Evolutionary conservation across 2,113 vertebrate species (phyloP).

Genomic region (Cyanoramphus novaezelandiae): DNA sequence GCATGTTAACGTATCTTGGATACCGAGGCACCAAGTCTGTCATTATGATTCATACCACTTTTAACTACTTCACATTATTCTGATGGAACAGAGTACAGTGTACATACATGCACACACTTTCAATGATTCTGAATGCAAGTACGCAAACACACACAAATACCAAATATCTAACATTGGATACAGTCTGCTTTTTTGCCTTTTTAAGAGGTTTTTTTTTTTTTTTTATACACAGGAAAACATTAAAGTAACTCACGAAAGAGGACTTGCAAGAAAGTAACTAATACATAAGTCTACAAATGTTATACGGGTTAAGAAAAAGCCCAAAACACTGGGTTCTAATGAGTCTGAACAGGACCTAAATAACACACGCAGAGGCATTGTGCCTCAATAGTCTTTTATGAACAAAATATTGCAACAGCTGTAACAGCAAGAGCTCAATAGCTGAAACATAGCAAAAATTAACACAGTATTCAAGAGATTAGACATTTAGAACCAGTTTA

Average conservation of each 20-base stretch:
- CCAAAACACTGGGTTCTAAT: not conserved
- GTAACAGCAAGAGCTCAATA: not conserved
- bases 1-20: conserved; percentile 69
- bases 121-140: not conserved
- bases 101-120: not conserved
- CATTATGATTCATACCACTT: conserved; percentile 38
- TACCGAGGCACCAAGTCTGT: conserved; percentile 48
- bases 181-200: not conserved
- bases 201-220: not conserved
- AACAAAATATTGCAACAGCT: not conserved
- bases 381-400: not conserved
- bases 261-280: not conserved
- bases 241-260: not conserved
- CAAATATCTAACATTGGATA: not conserved
- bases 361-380: not conserved
- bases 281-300: not conserved
- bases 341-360: not conserved
- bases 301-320: not conserved
- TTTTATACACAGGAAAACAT: not conserved
- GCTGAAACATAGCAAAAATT: not conserved
- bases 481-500: not conserved
- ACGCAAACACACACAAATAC: not conserved
- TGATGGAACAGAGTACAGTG: not conserved
- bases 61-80: conserved; percentile 34
- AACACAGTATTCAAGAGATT: not conserved